A percentile compares a stretch with the other conserved stretches of the same genome.
Conservation (phyloP, 2,888 invertebrate species). For the Tetropium fuscum region DNA sequence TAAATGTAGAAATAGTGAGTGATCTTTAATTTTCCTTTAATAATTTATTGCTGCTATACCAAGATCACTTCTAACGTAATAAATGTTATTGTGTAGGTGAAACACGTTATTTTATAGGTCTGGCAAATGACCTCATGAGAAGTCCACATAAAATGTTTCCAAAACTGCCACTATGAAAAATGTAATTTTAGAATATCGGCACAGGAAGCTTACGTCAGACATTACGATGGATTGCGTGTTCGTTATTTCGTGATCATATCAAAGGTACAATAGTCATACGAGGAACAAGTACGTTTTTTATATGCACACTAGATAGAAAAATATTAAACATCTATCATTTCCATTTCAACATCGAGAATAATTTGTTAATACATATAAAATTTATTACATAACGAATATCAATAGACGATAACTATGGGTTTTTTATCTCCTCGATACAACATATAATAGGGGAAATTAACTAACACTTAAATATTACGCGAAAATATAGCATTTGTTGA, state of each 20-base stretch:
- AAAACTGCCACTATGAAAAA: too few species aligned
- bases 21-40: too few species aligned
- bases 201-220: conserved; percentile 4
- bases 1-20: too few species aligned
- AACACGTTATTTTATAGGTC: too few species aligned
- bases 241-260: not conserved
- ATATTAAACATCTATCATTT: conserved; percentile 11
- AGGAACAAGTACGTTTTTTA: conserved; percentile 7
- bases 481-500: not conserved
- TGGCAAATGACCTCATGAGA: too few species aligned
- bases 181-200: conserved; percentile 4
- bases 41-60: too few species aligned
- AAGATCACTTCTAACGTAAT: too few species aligned
- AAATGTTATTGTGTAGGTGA: too few species aligned
- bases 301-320: conserved; percentile 5
- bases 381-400: conserved; percentile 10
- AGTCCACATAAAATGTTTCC: too few species aligned
- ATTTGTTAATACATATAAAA: conserved; percentile 19
- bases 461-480: not conserved
- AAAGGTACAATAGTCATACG: conserved; percentile 11
- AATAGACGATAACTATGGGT: not conserved
- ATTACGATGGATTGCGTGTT: conserved; percentile 8
- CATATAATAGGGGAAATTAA: not conserved
- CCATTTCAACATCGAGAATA: conserved; percentile 15
- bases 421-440: conserved; percentile 1